A percentile compares a stretch with the other conserved stretches of the same genome.
Conservation (phyloP, 2,888 invertebrate species). For the Euphydryas editha region DNA sequence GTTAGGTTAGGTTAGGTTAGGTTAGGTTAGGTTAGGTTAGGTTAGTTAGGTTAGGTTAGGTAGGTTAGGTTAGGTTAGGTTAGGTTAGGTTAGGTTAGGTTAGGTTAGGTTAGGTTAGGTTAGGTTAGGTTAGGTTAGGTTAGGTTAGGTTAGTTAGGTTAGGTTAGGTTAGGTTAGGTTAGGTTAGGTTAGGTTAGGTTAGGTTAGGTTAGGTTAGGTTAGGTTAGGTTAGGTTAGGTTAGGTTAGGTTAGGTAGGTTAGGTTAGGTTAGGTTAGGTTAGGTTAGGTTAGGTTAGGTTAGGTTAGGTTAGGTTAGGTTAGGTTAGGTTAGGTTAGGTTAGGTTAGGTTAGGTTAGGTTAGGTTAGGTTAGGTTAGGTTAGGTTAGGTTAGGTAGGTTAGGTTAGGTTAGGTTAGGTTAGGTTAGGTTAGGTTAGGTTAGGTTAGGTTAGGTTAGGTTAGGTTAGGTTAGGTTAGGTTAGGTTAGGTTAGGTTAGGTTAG, state of each 20-base stretch:
- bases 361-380: conserved; percentile 39
- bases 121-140: conserved; percentile 19
- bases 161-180: conserved; percentile 18
- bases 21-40: conserved; percentile 1
- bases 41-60: conserved; percentile 7
- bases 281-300: conserved; percentile 36
- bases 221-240: conserved; percentile 18
- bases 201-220: conserved; percentile 18
- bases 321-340: conserved; percentile 33
- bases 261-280: conserved; percentile 36
- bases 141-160: conserved; percentile 12
- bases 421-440: conserved; percentile 38
- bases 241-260: too few species aligned
- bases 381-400: conserved; percentile 37
- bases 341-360: conserved; percentile 34
- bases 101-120: conserved; percentile 18
- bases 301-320: conserved; percentile 35
- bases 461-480: conserved; percentile 41
- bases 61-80: too few species aligned
- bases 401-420: conserved; percentile 36
- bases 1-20: conserved; percentile 19
- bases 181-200: conserved; percentile 19
- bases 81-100: conserved; percentile 18
- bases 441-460: conserved; percentile 34
- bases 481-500: conserved; percentile 41